Percentiles rank a stretch among this genome's conserved stretches.
phyloP scores from a whole-genome alignment of 1,140 invertebrate species.

The Lucilia cuprina region DNA sequence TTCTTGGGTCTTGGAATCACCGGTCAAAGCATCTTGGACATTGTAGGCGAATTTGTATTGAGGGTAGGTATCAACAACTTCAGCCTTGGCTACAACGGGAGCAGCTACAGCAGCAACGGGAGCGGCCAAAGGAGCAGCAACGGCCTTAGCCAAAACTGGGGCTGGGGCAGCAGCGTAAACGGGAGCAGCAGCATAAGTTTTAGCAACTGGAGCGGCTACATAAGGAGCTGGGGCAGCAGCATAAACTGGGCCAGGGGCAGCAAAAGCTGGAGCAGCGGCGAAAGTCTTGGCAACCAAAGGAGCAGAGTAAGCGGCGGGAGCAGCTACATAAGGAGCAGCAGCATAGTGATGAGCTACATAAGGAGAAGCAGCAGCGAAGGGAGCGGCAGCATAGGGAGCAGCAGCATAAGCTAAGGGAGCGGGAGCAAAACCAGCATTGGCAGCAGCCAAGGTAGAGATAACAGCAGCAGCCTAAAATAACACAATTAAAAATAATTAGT shows the following conservation, averaged over 20 bases:
- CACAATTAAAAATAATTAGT: neutral
- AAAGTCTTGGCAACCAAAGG: constrained; percentile 38
- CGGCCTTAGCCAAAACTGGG: constrained; percentile 35
- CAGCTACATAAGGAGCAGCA: constrained; percentile 35
- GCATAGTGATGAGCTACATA: constrained; percentile 29
- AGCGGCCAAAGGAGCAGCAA: constrained; percentile 40
- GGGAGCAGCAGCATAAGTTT: constrained; percentile 36
- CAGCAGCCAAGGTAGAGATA: constrained; percentile 57
- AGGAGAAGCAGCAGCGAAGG: constrained; percentile 40
- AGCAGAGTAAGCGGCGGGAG: constrained; percentile 39
- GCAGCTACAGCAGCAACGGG: constrained; percentile 42
- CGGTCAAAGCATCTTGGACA: constrained; percentile 66
- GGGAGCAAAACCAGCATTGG: constrained; percentile 49
- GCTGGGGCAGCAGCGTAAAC: constrained; percentile 40
- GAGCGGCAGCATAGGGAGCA: constrained; percentile 42
- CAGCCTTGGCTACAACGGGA: constrained; percentile 51
- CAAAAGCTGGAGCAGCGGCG: constrained; percentile 44
- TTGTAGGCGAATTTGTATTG: constrained; percentile 68
- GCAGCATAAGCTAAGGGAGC: constrained; percentile 46
- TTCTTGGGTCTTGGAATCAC: constrained; percentile 68
- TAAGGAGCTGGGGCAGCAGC: constrained; percentile 42
- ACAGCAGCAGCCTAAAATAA: constrained; percentile 55
- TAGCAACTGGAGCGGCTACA: constrained; percentile 37
- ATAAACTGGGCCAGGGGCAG: constrained; percentile 39
- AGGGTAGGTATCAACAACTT: constrained; percentile 65